These are phyloP conservation scores for Heliconius nattereri DNA, from an alignment of 1,140 invertebrate genomes.

Conservation along the genomic window DNA sequence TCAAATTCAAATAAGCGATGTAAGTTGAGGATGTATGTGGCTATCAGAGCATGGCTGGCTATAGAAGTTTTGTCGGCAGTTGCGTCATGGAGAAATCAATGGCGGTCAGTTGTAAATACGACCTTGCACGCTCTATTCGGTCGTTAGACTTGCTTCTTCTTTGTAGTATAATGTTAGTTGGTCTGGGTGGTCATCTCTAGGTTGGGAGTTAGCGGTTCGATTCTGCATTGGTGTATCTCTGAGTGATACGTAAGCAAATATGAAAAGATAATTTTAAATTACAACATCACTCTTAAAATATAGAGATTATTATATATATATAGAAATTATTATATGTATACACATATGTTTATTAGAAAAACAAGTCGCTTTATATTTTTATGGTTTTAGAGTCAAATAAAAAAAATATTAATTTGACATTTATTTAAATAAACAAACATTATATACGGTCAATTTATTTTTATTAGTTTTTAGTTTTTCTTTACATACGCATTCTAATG, in stretches of 20 bases:
- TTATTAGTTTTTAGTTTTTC: slow-evolving; percentile 11
- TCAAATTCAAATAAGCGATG: not conserved
- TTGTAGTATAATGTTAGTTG: not conserved
- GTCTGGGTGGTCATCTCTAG: not conserved
- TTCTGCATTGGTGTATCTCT: not conserved
- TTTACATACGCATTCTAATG: not conserved
- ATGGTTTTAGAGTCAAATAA: not conserved
- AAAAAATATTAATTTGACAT: slow-evolving; percentile 3
- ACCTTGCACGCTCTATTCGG: slow-evolving; percentile 16
- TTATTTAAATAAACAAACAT: slow-evolving; percentile 13
- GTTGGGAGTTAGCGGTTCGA: not conserved
- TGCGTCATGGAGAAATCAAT: slow-evolving; percentile 70
- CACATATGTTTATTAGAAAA: no score
- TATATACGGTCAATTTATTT: not conserved
- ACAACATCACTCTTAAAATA: no score
- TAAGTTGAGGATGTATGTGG: slow-evolving; percentile 1
- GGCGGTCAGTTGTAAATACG: slow-evolving; percentile 69
- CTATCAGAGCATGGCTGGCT: slow-evolving; percentile 7
- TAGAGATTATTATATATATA: no score
- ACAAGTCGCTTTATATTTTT: not conserved
- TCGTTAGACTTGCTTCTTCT: not conserved
- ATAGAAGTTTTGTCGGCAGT: slow-evolving; percentile 32
- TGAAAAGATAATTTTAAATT: no score
- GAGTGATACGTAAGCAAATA: no score
- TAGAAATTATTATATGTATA: no score